Percentiles rank a stretch among this genome's conserved stretches.
phyloP scores from a whole-genome alignment of 1,140 invertebrate genomes.

The Kradibia gibbosae region DNA sequence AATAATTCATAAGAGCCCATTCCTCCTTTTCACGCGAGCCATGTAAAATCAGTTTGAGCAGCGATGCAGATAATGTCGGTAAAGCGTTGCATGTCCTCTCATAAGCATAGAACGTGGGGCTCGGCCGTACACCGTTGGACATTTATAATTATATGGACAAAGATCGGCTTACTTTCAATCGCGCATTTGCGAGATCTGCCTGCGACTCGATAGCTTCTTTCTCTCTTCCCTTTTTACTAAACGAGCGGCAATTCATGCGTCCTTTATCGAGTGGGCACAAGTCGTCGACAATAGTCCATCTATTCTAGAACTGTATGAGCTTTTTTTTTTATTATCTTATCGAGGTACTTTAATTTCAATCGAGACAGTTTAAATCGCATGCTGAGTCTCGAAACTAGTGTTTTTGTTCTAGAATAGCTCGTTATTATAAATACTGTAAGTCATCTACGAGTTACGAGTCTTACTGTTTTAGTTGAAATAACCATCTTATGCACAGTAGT shows the following conservation, averaged over 20 bases:
- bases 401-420: not conserved
- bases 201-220: too few relatives aligned
- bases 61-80: too few relatives aligned
- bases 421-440: not conserved
- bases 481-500: not conserved
- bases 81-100: conserved; percentile 7
- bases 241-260: too few relatives aligned
- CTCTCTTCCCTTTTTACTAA: too few relatives aligned
- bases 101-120: conserved; percentile 22
- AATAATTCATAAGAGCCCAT: conserved; percentile 38
- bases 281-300: too few relatives aligned
- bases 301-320: not conserved
- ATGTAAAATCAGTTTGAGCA: conserved; percentile 27
- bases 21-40: conserved; percentile 1
- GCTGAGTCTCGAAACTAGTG: not conserved
- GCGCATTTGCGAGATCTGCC: not conserved
- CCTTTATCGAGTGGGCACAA: too few relatives aligned
- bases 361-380: not conserved
- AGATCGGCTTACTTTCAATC: conserved; percentile 9
- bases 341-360: not conserved
- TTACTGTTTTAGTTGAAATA: not conserved
- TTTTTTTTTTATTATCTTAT: not conserved
- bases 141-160: conserved; percentile 40
- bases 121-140: conserved; percentile 31
- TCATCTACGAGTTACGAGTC: not conserved